These are phyloP conservation scores for Cacatua alba DNA, from an alignment of 2,113 vertebrate species.

Conservation along the genomic window DNA sequence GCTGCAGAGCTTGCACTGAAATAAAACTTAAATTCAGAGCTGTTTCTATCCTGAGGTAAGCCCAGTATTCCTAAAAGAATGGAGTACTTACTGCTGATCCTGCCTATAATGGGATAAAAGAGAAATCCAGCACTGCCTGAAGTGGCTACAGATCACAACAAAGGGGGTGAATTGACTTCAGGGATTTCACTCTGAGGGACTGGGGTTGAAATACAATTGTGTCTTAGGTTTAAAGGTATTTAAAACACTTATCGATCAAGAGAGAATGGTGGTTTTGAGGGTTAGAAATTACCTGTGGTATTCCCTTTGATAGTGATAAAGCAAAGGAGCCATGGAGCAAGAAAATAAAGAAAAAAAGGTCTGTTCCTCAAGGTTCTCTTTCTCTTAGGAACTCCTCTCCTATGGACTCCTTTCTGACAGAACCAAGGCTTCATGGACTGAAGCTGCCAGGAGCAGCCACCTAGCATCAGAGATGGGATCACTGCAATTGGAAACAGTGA, in stretches of 20 bases:
- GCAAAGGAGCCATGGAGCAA: neutral
- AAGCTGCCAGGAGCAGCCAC: neutral
- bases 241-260: neutral
- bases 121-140: neutral
- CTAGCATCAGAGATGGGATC: neutral
- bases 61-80: neutral
- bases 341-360: neutral
- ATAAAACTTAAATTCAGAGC: conserved; percentile 22
- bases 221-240: neutral
- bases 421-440: neutral
- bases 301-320: neutral
- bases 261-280: neutral
- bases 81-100: neutral
- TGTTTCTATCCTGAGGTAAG: neutral
- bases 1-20: neutral
- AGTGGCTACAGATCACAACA: neutral
- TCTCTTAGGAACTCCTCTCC: neutral
- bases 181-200: neutral
- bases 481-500: neutral
- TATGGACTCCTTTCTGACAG: neutral
- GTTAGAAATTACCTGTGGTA: neutral
- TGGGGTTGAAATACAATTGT: neutral
- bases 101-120: conserved; percentile 9
- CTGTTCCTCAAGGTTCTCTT: neutral
- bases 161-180: neutral